A percentile compares a stretch with the other conserved stretches of the same genome.
These are phyloP conservation scores for Synodontis membranacea DNA, from an alignment of 2,113 vertebrate species.

Conservation along the genomic window DNA sequence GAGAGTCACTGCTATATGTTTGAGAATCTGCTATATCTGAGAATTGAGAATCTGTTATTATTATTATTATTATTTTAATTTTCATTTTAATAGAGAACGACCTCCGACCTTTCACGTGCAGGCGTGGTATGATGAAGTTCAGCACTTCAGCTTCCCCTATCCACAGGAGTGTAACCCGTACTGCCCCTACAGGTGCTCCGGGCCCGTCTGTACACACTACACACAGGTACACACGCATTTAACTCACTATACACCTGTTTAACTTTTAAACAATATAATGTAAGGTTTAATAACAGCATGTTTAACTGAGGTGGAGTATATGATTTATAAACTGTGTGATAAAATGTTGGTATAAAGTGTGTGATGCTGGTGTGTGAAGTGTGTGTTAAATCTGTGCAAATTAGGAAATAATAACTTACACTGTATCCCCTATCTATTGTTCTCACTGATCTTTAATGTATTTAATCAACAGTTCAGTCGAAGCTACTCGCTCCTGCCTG, in stretches of 20 bases:
- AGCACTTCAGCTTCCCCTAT: conserved; percentile 88
- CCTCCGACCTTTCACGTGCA: conserved; percentile 96
- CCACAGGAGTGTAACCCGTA: conserved; percentile 93
- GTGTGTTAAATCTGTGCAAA: background rate
- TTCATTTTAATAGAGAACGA: conserved; percentile 78
- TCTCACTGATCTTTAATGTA: no score
- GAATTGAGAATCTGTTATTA: background rate
- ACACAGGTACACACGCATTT: conserved; percentile 81
- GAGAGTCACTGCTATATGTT: background rate
- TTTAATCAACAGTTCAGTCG: no score
- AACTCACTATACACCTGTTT: background rate
- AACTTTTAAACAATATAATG: background rate
- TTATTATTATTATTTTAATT: no score
- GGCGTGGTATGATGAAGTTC: conserved; percentile 98
- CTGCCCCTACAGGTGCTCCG: conserved; percentile 92
- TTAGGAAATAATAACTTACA: background rate
- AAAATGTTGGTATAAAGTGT: background rate
- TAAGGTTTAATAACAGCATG: background rate
- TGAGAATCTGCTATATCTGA: no score
- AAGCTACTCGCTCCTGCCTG: no score
- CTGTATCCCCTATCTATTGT: no score
- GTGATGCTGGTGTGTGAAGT: background rate
- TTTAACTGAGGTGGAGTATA: background rate
- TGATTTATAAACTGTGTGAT: background rate
- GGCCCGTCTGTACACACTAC: conserved; percentile 98